A percentile compares a stretch with the other conserved stretches of the same genome.
Evolutionary conservation across 2,888 invertebrate species (phyloP).

Genomic region (Xestia xanthographa): DNA sequence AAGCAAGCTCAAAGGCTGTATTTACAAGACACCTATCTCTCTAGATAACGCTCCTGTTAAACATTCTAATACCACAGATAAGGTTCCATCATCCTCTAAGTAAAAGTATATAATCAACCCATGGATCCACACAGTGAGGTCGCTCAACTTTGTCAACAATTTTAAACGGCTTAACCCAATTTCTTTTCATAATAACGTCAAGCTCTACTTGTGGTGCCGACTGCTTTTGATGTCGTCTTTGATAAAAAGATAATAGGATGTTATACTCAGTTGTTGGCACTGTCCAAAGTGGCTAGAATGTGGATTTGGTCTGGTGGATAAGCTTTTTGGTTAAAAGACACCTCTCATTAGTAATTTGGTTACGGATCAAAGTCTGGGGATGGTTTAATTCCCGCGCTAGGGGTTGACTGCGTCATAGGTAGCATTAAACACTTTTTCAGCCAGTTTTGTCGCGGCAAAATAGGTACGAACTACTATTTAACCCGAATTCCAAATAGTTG

Average conservation of each 20-base stretch:
- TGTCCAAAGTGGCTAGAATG: conserved; percentile 14
- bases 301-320: conserved; percentile 28
- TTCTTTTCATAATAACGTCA: conserved; percentile 86
- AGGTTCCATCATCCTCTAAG: conserved; percentile 41
- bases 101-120: conserved; percentile 63
- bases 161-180: conserved; percentile 84
- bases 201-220: conserved; percentile 80
- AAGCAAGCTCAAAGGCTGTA: conserved; percentile 39
- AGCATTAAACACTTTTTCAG: no score
- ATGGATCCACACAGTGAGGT: conserved; percentile 53
- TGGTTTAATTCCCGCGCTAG: neutral
- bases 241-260: conserved; percentile 74
- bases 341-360: neutral
- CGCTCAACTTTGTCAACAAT: conserved; percentile 67
- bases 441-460: neutral
- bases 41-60: conserved; percentile 61
- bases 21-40: conserved; percentile 48
- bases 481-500: no score
- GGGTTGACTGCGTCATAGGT: neutral
- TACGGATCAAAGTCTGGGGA: neutral
- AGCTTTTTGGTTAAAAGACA: conserved; percentile 10
- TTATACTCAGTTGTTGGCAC: conserved; percentile 24
- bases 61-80: conserved; percentile 64
- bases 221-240: conserved; percentile 77
- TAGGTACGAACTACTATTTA: neutral